These are phyloP conservation scores for Phocoena sinus DNA, from an alignment of 2,113 vertebrate species.

Conservation along the genomic window DNA sequence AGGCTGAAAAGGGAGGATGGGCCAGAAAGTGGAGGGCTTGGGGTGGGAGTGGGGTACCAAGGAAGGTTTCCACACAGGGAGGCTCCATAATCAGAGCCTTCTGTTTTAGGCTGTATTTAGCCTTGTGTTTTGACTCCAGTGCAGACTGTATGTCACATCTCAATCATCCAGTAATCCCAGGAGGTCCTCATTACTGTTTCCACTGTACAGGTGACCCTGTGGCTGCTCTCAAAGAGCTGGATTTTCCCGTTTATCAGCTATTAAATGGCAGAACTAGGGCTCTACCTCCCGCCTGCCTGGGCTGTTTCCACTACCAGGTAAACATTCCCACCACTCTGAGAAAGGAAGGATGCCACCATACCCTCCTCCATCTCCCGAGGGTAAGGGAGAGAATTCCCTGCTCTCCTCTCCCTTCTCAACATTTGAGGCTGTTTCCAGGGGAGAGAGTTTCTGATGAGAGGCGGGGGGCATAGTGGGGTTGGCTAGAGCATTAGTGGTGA, in stretches of 20 bases:
- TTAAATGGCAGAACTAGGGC: not conserved
- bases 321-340: not conserved
- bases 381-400: not conserved
- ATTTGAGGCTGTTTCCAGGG: not conserved
- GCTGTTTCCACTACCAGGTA: not conserved
- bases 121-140: not conserved
- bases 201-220: not conserved
- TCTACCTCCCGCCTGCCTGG: not conserved
- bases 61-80: not conserved
- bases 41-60: not conserved
- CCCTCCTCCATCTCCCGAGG: not conserved
- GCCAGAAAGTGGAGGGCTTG: not conserved
- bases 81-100: not conserved
- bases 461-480: not conserved
- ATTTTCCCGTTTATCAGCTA: not conserved
- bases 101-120: not conserved
- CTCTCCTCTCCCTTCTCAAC: not conserved
- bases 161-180: not conserved
- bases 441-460: not conserved
- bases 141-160: not conserved
- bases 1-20: not conserved
- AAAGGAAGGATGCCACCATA: not conserved
- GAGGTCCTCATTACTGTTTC: not conserved
- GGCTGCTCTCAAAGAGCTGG: not conserved
- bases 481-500: not conserved